Conservation (phyloP, 2,888 invertebrate genomes). For the Zelleria hepariella region DNA sequence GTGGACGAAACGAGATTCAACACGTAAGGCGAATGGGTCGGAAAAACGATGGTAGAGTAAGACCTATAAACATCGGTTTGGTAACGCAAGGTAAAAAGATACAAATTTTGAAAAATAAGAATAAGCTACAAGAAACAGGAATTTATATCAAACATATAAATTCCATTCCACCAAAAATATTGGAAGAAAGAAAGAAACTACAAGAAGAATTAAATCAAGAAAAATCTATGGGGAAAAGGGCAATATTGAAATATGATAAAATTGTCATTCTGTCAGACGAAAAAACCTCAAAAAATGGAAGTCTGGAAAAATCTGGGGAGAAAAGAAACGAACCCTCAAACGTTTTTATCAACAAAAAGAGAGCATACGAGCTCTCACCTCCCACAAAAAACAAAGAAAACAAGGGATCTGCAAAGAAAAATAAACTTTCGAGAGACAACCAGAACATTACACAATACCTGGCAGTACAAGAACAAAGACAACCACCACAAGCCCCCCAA, state of each 20-base stretch:
- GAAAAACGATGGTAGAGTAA: neutral
- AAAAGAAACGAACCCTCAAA: too few species aligned
- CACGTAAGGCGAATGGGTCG: neutral
- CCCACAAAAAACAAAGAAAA: too few species aligned
- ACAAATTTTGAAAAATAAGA: neutral
- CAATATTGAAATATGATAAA: slow-evolving; percentile 3
- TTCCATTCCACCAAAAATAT: neutral
- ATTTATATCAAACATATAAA: too few species aligned
- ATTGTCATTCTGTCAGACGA: neutral
- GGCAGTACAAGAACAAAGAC: too few species aligned
- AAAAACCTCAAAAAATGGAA: neutral
- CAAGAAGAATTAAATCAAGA: neutral
- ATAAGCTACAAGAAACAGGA: too few species aligned
- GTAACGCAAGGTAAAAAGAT: too few species aligned
- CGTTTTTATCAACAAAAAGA: too few species aligned
- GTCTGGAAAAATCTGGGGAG: neutral
- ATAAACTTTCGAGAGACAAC: too few species aligned
- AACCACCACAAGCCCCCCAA: too few species aligned
- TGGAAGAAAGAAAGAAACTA: neutral
- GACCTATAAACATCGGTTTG: neutral
- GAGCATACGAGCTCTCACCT: too few species aligned
- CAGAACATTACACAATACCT: too few species aligned
- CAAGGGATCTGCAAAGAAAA: too few species aligned
- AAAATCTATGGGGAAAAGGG: neutral
- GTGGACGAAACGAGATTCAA: neutral